Percentiles rank a stretch among this genome's conserved stretches.
phyloP scores from a whole-genome alignment of 2,113 vertebrate species.

The Eublepharis macularius region DNA sequence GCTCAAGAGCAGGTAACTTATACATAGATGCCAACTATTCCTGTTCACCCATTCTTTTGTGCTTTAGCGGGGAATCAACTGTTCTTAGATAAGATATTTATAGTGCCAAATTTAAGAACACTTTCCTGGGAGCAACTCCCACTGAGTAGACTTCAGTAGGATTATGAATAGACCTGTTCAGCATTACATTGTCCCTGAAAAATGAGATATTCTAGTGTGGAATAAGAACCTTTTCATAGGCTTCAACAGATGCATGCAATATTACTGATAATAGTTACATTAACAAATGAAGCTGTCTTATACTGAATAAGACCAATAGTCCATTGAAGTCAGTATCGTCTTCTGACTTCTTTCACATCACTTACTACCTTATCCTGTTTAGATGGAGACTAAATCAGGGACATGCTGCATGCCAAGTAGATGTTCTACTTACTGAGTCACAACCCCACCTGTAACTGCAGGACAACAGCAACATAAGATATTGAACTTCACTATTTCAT shows the following conservation, averaged over 20 bases:
- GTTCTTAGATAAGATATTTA: neutral
- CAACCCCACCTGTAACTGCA: neutral
- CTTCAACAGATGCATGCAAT: slow-evolving; percentile 15
- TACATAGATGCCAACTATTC: slow-evolving; percentile 14
- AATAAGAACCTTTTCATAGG: neutral
- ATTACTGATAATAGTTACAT: slow-evolving; percentile 20
- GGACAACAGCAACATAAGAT: slow-evolving; percentile 22
- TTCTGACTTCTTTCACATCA: no score
- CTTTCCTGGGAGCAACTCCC: no score
- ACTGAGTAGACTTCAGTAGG: no score
- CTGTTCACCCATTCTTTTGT: slow-evolving; percentile 31
- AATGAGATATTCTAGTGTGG: neutral
- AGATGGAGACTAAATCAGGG: no score
- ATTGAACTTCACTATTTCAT: neutral
- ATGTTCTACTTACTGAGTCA: no score
- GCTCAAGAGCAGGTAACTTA: neutral
- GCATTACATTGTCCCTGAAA: neutral
- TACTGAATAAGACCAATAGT: no score
- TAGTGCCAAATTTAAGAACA: no score
- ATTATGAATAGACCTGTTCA: no score
- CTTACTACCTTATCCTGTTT: no score
- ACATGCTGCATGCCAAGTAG: no score
- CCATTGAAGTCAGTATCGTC: no score
- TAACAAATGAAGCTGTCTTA: no score
- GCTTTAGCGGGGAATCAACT: slow-evolving; percentile 27